Evolutionary conservation across 2,113 vertebrate species (phyloP).

Genomic region (Oreochromis spilurus): DNA sequence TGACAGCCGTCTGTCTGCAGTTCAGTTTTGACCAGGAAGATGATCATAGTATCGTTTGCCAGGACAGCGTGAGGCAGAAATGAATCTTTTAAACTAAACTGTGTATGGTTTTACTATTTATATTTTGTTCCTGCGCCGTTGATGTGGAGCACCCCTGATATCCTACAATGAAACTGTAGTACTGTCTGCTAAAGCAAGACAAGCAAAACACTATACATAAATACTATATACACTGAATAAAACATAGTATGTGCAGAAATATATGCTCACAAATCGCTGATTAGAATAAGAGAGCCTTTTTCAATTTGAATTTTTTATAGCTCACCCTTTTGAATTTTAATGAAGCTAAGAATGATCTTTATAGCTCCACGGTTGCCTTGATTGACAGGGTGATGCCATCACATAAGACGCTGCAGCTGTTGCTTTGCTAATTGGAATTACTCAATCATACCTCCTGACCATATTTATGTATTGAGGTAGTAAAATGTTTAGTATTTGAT

Average conservation of each 20-base stretch:
- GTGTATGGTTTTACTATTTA: not conserved
- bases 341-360: not conserved
- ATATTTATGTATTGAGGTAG: not conserved
- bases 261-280: not conserved
- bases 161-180: not conserved
- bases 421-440: not conserved
- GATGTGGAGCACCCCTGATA: not conserved
- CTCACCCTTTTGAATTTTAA: not conserved
- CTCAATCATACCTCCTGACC: not conserved
- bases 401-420: not conserved
- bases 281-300: not conserved
- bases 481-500: not conserved
- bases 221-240: not conserved
- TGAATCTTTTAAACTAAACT: not conserved
- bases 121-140: not conserved
- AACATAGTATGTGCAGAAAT: not conserved
- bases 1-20: no score
- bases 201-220: not conserved
- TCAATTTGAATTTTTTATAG: not conserved
- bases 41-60: not conserved
- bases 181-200: not conserved
- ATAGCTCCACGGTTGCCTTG: not conserved
- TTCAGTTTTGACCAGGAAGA: not conserved
- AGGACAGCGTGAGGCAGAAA: not conserved
- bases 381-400: not conserved